These are phyloP conservation scores for Callithrix jacchus DNA, from an alignment of 2,113 vertebrate species.

Conservation along the genomic window DNA sequence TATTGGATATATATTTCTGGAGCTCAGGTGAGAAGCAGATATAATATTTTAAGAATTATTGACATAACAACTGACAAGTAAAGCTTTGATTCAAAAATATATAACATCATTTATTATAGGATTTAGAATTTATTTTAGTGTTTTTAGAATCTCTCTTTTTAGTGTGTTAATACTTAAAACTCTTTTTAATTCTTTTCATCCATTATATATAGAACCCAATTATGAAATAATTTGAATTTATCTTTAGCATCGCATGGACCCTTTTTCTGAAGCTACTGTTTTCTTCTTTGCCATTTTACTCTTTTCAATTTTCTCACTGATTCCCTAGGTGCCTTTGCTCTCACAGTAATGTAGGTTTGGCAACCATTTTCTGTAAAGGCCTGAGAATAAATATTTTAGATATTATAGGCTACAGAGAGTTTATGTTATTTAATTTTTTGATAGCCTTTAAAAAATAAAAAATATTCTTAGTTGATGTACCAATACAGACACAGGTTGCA, in stretches of 20 bases:
- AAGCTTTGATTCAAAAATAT: not conserved
- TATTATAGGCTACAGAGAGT: not conserved
- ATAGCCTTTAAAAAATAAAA: not conserved
- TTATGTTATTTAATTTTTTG: not conserved
- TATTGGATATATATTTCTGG: not conserved
- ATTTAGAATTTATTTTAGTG: not conserved
- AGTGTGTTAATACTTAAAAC: not conserved
- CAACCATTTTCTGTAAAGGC: not conserved
- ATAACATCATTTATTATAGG: not conserved
- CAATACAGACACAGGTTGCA: not conserved
- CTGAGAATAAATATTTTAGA: not conserved
- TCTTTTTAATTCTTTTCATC: not conserved
- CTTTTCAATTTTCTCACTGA: not conserved
- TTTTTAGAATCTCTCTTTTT: no score
- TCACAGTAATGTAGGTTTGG: not conserved
- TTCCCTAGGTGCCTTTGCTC: not conserved
- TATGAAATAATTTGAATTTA: not conserved
- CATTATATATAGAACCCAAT: not conserved
- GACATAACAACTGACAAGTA: not conserved
- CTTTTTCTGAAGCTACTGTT: not conserved
- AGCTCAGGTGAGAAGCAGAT: not conserved
- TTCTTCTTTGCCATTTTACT: not conserved
- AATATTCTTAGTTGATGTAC: not conserved
- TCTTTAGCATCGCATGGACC: rapidly evolving
- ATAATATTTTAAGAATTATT: not conserved